A percentile compares a stretch with the other conserved stretches of the same genome.
Conservation (phyloP, 2,888 invertebrate genomes). For the Drosophila pegasa region DNA sequence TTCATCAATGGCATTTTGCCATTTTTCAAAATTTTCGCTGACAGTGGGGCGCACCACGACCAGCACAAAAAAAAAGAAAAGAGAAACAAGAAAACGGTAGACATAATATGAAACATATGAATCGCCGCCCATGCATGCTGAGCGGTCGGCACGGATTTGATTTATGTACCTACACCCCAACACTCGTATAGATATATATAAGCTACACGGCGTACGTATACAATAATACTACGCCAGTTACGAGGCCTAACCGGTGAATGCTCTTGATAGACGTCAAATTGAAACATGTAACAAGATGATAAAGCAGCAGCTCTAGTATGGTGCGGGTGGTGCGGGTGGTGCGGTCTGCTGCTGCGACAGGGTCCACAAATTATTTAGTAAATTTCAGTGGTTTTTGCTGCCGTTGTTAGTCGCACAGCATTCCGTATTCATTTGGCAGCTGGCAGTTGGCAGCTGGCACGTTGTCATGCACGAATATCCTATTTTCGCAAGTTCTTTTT, state of each 20-base stretch:
- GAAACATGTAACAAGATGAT: constrained; percentile 77
- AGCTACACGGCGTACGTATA: not conserved
- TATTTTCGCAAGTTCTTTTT: constrained; percentile 34
- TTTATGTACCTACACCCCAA: constrained; percentile 59
- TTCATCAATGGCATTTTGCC: constrained; percentile 81
- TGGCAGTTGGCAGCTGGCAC: constrained; percentile 37
- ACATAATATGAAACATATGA: constrained; percentile 69
- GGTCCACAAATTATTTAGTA: constrained; percentile 74
- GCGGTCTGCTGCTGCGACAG: constrained; percentile 31
- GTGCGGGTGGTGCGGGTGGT: not conserved
- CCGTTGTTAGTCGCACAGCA: constrained; percentile 32
- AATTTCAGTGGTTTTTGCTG: constrained; percentile 51
- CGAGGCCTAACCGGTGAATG: constrained; percentile 56
- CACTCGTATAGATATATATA: constrained; percentile 1
- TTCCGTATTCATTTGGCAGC: constrained; percentile 75
- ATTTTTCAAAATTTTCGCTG: constrained; percentile 82
- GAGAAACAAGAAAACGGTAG: constrained; percentile 50
- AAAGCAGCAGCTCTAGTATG: constrained; percentile 47
- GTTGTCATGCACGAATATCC: constrained; percentile 69
- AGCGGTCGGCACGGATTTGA: constrained; percentile 63
- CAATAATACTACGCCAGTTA: constrained; percentile 1
- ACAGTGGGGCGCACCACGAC: constrained; percentile 63
- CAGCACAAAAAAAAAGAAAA: constrained; percentile 14
- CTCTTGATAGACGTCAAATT: constrained; percentile 76
- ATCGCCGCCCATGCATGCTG: constrained; percentile 37